A percentile compares a stretch with the other conserved stretches of the same genome.
These are phyloP conservation scores for Hippopotamus amphibius DNA, from an alignment of 2,113 vertebrate genomes.

Conservation along the genomic window DNA sequence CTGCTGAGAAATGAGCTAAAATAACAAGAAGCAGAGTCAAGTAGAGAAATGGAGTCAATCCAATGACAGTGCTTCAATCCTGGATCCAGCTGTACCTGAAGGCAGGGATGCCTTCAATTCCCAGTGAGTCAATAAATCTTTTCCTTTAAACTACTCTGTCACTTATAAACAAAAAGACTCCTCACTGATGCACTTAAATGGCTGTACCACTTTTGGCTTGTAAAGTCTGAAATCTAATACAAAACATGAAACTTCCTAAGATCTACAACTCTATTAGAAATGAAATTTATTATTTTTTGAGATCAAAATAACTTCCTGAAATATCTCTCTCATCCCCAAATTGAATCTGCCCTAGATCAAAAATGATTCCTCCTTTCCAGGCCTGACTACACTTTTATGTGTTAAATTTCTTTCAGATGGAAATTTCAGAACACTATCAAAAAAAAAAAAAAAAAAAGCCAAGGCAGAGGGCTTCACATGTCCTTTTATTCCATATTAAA, in stretches of 20 bases:
- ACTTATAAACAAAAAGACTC: conserved; percentile 28
- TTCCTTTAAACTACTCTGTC: conserved; percentile 8
- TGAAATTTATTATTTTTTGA: conserved; percentile 29
- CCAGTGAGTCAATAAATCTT: background rate
- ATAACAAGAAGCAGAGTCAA: background rate
- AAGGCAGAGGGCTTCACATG: background rate
- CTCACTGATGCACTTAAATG: background rate
- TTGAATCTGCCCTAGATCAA: background rate
- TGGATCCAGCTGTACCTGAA: background rate
- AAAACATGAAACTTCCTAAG: background rate
- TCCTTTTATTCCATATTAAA: conserved; percentile 15
- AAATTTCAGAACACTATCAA: conserved; percentile 27
- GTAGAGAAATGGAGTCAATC: background rate
- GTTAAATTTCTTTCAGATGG: conserved; percentile 17
- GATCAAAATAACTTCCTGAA: conserved; percentile 41
- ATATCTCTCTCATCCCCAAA: background rate
- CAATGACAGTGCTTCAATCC: background rate
- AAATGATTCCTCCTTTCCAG: background rate
- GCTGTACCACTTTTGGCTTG: background rate
- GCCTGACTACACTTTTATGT: background rate
- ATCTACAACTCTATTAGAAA: background rate
- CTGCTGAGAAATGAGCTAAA: background rate
- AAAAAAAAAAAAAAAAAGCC: background rate
- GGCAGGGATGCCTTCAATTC: background rate
- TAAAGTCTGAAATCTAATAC: background rate